Percentiles rank a stretch among this genome's conserved stretches.
phyloP scores from a whole-genome alignment of 2,888 invertebrate genomes.

The Chrysolina oricalcia region DNA sequence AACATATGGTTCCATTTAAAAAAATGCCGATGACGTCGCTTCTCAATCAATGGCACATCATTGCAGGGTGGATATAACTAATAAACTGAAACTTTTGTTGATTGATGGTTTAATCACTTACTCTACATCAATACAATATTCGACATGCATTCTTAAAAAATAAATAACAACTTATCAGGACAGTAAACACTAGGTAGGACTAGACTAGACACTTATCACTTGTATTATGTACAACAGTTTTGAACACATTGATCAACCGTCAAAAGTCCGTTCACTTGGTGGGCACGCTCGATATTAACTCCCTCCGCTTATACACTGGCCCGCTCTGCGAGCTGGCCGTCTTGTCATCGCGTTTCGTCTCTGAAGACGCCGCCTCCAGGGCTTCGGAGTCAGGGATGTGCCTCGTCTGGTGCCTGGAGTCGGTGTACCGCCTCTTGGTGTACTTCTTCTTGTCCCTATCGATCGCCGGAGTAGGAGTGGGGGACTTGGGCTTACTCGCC shows the following conservation, averaged over 20 bases:
- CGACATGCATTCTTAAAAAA: slow-evolving; percentile 61
- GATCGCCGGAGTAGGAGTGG: slow-evolving; percentile 65
- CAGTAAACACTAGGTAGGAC: slow-evolving; percentile 58
- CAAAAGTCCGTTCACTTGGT: slow-evolving; percentile 57
- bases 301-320: slow-evolving; percentile 85
- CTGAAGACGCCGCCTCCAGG: slow-evolving; percentile 64
- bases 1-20: no score
- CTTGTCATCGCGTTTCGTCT: slow-evolving; percentile 57
- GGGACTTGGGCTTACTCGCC: slow-evolving; percentile 69
- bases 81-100: slow-evolving; percentile 24
- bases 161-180: slow-evolving; percentile 59
- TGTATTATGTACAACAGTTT: slow-evolving; percentile 51
- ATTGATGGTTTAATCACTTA: slow-evolving; percentile 46
- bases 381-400: slow-evolving; percentile 75
- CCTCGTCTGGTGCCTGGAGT: slow-evolving; percentile 76
- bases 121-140: slow-evolving; percentile 58
- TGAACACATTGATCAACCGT: slow-evolving; percentile 57
- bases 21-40: no score
- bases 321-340: slow-evolving; percentile 64
- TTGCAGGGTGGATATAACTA: no score
- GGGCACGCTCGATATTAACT: slow-evolving; percentile 86
- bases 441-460: slow-evolving; percentile 76
- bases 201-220: slow-evolving; percentile 60
- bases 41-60: no score
- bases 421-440: slow-evolving; percentile 77